Conservation (phyloP, 2,888 invertebrate genomes). For the Petrophora chlorosata region DNA sequence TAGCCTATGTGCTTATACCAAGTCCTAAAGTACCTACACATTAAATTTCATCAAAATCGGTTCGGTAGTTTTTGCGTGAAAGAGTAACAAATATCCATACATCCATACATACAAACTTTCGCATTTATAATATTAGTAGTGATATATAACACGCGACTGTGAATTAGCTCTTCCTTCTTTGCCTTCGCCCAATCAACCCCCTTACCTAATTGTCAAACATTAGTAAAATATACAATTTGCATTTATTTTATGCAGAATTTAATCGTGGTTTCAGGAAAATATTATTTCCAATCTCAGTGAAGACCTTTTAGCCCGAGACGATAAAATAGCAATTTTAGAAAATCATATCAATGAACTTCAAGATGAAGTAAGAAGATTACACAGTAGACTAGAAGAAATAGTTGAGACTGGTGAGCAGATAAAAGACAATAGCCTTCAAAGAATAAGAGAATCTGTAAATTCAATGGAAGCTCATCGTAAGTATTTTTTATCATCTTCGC, state of each 20-base stretch:
- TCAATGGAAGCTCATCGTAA: slow-evolving; percentile 74
- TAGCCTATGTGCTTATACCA: too few species aligned
- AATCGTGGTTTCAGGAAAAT: slow-evolving; percentile 55
- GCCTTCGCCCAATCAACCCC: too few species aligned
- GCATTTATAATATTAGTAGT: too few species aligned
- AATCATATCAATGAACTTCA: slow-evolving; percentile 70
- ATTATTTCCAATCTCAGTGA: slow-evolving; percentile 55
- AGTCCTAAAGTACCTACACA: too few species aligned
- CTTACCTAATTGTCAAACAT: too few species aligned
- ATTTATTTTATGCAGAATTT: not conserved
- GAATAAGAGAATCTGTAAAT: slow-evolving; percentile 57
- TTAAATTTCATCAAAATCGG: too few species aligned
- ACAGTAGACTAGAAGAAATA: slow-evolving; percentile 51
- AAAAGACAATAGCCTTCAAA: slow-evolving; percentile 51
- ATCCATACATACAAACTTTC: too few species aligned
- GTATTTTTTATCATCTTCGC: slow-evolving; percentile 22
- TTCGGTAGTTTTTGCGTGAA: too few species aligned
- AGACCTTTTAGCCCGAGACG: slow-evolving; percentile 57
- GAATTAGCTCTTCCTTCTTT: too few species aligned
- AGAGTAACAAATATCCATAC: too few species aligned
- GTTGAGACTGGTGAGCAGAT: slow-evolving; percentile 64
- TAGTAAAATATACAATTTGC: too few species aligned
- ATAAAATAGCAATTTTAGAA: slow-evolving; percentile 65
- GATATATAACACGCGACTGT: too few species aligned
- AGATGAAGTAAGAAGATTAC: slow-evolving; percentile 64